Evolutionary conservation across 2,888 invertebrate species (phyloP).

Genomic region (Watsonalla cultraria): DNA sequence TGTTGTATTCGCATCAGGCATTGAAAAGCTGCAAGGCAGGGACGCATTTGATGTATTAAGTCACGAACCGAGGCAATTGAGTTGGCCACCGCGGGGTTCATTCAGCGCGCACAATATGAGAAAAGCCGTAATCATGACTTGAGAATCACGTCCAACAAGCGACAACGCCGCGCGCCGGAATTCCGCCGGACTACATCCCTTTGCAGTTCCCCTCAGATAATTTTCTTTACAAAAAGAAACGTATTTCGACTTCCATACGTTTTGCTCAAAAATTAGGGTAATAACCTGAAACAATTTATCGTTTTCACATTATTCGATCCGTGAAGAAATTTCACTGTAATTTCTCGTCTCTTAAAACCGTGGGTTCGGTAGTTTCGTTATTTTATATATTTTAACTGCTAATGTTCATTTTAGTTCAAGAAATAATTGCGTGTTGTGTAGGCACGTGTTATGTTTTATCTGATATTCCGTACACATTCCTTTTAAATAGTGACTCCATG

Average conservation of each 20-base stretch:
- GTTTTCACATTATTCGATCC: constrained; percentile 8
- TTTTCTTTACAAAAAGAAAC: constrained; percentile 50
- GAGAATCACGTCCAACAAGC: constrained; percentile 68
- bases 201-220: constrained; percentile 47
- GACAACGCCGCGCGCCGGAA: constrained; percentile 71
- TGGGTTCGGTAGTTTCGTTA: neutral
- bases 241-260: constrained; percentile 34
- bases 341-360: neutral
- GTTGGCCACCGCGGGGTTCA: constrained; percentile 49
- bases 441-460: no score
- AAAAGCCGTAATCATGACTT: constrained; percentile 70
- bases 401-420: no score
- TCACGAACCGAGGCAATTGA: constrained; percentile 58
- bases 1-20: neutral
- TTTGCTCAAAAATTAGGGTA: constrained; percentile 42
- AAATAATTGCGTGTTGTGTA: no score
- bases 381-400: neutral
- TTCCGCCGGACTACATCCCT: constrained; percentile 57
- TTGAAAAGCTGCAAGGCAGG: constrained; percentile 12
- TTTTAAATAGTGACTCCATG: no score
- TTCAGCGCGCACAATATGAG: constrained; percentile 68
- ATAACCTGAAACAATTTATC: constrained; percentile 29
- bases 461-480: no score
- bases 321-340: neutral
- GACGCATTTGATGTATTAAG: constrained; percentile 26